These are phyloP conservation scores for Drosophila atroscutellata DNA, from an alignment of 2,888 invertebrate species.

Conservation along the genomic window DNA sequence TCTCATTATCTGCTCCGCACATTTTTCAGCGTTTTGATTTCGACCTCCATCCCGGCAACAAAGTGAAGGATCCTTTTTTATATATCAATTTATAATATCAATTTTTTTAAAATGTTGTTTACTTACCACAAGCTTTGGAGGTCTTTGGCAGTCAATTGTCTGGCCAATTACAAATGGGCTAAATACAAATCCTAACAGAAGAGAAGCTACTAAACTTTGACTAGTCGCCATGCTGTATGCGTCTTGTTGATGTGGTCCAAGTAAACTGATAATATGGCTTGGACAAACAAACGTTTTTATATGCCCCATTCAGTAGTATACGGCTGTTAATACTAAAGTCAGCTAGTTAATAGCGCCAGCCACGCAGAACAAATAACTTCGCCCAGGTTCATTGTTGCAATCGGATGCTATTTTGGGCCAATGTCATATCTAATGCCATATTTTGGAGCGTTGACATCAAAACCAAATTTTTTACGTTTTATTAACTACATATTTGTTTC, in stretches of 20 bases:
- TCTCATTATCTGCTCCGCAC: constrained; percentile 74
- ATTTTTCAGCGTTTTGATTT: constrained; percentile 75
- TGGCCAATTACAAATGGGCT: constrained; percentile 26
- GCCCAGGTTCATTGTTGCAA: constrained; percentile 74
- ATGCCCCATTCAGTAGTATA: constrained; percentile 36
- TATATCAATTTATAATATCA: neutral
- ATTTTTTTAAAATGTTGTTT: neutral
- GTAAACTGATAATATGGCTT: constrained; percentile 41
- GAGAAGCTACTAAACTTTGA: constrained; percentile 20
- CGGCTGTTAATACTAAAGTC: constrained; percentile 23
- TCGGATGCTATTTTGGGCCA: constrained; percentile 68
- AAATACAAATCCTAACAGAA: constrained; percentile 35
- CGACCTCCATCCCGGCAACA: constrained; percentile 83
- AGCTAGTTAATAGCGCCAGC: constrained; percentile 62
- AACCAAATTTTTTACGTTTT: constrained; percentile 41
- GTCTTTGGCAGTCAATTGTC: constrained; percentile 79
- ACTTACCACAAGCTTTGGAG: constrained; percentile 83
- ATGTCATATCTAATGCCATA: constrained; percentile 70
- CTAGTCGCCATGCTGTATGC: constrained; percentile 31
- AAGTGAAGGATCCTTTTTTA: constrained; percentile 77
- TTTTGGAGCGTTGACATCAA: constrained; percentile 67
- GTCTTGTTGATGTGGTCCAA: constrained; percentile 14
- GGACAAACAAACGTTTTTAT: constrained; percentile 57
- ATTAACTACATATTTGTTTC: constrained; percentile 36
- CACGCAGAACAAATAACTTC: constrained; percentile 72